A percentile compares a stretch with the other conserved stretches of the same genome.
These are phyloP conservation scores for Copsychus sechellarum DNA, from an alignment of 2,113 vertebrate species.

Conservation along the genomic window DNA sequence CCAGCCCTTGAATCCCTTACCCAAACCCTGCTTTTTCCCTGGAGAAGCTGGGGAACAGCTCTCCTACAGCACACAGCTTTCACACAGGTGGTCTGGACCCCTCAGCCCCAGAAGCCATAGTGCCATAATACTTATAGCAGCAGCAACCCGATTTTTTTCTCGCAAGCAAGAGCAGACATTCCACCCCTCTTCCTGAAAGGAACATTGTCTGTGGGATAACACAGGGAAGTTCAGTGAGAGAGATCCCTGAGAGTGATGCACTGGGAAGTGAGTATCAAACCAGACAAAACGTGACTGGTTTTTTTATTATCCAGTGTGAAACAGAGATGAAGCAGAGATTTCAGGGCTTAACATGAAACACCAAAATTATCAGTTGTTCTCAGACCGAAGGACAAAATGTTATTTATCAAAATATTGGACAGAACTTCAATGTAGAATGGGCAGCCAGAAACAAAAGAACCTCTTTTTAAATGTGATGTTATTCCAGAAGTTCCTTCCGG, in stretches of 20 bases:
- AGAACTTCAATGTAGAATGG: not conserved
- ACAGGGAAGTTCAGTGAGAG: not conserved
- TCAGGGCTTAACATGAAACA: not conserved
- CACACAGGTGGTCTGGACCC: not conserved
- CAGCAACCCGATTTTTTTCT: not conserved
- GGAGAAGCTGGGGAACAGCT: not conserved
- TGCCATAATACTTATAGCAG: not conserved
- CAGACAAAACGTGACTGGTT: not conserved
- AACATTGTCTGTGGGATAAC: not conserved
- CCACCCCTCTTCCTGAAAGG: not conserved
- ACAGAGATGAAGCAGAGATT: not conserved
- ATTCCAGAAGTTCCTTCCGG: not conserved
- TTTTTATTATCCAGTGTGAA: not conserved
- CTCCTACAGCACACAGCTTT: not conserved
- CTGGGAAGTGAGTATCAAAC: not conserved
- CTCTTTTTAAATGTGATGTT: not conserved
- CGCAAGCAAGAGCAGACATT: not conserved
- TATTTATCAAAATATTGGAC: not conserved
- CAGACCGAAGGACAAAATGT: not conserved
- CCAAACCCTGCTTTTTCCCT: not conserved
- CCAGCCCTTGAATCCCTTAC: not conserved
- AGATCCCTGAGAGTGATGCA: not conserved
- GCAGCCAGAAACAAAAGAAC: not conserved
- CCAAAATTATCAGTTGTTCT: not conserved
- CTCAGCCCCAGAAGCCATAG: not conserved